These are phyloP conservation scores for Onthophagus taurus DNA, from an alignment of 1,140 invertebrate genomes.

Conservation along the genomic window DNA sequence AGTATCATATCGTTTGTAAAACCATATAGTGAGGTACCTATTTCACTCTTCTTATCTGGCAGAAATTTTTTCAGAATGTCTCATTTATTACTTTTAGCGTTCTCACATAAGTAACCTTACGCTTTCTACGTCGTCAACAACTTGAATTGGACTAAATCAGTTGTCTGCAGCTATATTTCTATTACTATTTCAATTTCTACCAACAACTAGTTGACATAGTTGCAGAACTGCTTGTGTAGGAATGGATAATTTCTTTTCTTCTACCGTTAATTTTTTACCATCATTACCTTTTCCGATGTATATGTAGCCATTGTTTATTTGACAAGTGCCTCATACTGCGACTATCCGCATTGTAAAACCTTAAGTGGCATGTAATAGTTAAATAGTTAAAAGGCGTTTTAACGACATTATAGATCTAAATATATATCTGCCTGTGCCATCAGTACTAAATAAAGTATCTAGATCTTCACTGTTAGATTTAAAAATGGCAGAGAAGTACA, in stretches of 20 bases:
- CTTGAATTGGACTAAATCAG: slow-evolving; percentile 38
- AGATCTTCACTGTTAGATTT: slow-evolving; percentile 23
- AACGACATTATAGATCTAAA: slow-evolving; percentile 24
- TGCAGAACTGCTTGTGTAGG: slow-evolving; percentile 25
- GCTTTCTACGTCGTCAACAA: too few species aligned
- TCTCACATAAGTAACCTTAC: too few species aligned
- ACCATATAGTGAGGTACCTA: too few species aligned
- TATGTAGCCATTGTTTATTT: slow-evolving; percentile 30
- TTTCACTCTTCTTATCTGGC: too few species aligned
- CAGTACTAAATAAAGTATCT: slow-evolving; percentile 21
- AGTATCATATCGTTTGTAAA: too few species aligned
- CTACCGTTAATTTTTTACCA: slow-evolving; percentile 17
- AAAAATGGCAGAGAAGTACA: slow-evolving; percentile 12
- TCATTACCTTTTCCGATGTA: slow-evolving; percentile 33
- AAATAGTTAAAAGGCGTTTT: slow-evolving; percentile 20
- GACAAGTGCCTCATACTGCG: too few species aligned
- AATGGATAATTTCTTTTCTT: slow-evolving; percentile 22
- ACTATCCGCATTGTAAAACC: slow-evolving; percentile 21
- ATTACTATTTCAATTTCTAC: slow-evolving; percentile 20
- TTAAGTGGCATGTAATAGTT: slow-evolving; percentile 18
- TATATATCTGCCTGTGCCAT: slow-evolving; percentile 25
- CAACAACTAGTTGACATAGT: slow-evolving; percentile 26
- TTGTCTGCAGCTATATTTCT: slow-evolving; percentile 35
- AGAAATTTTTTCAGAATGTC: too few species aligned
- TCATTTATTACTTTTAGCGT: too few species aligned